Conservation (phyloP, 23 tunicate species). For the Botrylloides violaceus region DNA sequence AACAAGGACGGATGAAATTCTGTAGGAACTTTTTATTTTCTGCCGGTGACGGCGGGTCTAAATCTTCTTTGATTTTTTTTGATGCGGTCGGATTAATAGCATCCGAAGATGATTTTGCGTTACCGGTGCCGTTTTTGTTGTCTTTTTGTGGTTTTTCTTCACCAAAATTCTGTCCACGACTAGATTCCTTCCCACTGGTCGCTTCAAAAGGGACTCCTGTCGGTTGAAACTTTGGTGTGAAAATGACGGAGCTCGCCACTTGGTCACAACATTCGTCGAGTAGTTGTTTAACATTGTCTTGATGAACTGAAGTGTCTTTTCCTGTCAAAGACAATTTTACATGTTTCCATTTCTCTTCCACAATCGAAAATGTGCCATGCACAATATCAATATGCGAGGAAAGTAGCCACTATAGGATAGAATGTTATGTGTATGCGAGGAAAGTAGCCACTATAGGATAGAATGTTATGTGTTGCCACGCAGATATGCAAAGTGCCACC, state of each 20-base stretch:
- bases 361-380: too few relatives aligned
- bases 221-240: not conserved
- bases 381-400: too few relatives aligned
- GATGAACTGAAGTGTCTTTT: too few relatives aligned
- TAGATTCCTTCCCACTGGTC: not conserved
- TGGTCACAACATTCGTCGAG: not conserved
- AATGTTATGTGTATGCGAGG: too few relatives aligned
- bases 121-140: not conserved
- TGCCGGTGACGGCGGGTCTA: conserved; percentile 4
- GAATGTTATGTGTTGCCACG: too few relatives aligned
- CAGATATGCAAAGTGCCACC: too few relatives aligned
- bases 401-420: too few relatives aligned
- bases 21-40: not conserved
- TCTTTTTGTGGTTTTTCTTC: not conserved
- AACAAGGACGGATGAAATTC: not conserved
- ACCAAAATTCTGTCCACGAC: not conserved
- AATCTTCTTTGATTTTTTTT: not conserved
- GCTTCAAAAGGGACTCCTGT: not conserved
- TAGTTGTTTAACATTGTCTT: not conserved
- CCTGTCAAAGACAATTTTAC: too few relatives aligned
- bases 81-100: not conserved
- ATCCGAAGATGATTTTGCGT: not conserved
- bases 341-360: too few relatives aligned
- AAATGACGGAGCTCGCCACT: not conserved
- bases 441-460: too few relatives aligned